Percentiles rank a stretch among this genome's conserved stretches.
These are phyloP conservation scores for Penaeus monodon DNA, from an alignment of 2,888 invertebrate species.

Conservation along the genomic window DNA sequence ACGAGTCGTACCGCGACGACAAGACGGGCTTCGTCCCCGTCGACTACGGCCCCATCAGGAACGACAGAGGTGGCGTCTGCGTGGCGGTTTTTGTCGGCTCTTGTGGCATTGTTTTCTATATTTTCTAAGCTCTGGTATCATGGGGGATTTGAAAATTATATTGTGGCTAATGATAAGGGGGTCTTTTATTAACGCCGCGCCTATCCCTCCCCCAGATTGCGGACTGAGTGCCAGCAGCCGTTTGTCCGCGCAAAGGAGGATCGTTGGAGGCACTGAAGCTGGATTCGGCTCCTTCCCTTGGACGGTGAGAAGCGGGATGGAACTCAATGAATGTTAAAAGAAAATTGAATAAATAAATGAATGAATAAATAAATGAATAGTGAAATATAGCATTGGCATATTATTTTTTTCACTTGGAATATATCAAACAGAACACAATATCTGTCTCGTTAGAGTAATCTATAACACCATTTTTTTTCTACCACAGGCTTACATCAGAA, in stretches of 20 bases:
- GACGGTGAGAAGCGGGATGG: constrained; percentile 76
- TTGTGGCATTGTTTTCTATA: neutral
- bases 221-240: constrained; percentile 84
- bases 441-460: too few species aligned
- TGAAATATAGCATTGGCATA: neutral
- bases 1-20: constrained; percentile 68
- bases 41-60: constrained; percentile 81
- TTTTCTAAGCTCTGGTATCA: too few species aligned
- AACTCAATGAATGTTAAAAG: too few species aligned
- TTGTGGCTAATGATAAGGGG: too few species aligned
- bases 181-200: neutral
- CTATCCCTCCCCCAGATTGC: constrained; percentile 77
- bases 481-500: constrained; percentile 84
- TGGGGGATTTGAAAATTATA: too few species aligned
- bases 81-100: neutral
- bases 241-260: constrained; percentile 87
- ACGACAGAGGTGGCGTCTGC: constrained; percentile 79
- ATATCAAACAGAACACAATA: too few species aligned
- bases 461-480: neutral
- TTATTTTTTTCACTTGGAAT: too few species aligned
- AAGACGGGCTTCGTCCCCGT: constrained; percentile 70
- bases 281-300: constrained; percentile 95
- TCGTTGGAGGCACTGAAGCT: constrained; percentile 91
- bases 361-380: too few species aligned
- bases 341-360: neutral